Evolutionary conservation across 2,113 vertebrate genomes (phyloP).

Genomic region (Campylomormyrus numenius): DNA sequence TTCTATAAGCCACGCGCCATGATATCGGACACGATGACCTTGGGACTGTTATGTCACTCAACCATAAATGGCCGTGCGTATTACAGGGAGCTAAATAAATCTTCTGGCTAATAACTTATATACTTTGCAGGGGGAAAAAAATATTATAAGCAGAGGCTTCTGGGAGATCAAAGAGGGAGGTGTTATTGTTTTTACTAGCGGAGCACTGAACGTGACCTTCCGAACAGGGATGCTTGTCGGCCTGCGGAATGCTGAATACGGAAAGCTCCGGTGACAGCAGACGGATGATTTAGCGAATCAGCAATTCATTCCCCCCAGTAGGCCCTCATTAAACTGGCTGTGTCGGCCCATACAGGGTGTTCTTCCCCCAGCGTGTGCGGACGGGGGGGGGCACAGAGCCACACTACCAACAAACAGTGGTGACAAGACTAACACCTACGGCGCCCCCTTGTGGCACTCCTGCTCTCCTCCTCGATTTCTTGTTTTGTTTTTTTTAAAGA

Average conservation of each 20-base stretch:
- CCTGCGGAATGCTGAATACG: constrained; percentile 1
- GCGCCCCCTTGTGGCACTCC: background rate
- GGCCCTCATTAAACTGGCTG: constrained; percentile 11
- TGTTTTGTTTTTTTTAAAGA: background rate
- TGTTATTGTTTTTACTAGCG: constrained; percentile 11
- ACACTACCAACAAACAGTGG: background rate
- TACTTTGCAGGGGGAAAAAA: background rate
- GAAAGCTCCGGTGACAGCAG: background rate
- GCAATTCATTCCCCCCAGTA: constrained; percentile 7
- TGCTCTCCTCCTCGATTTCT: background rate
- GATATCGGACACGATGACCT: background rate
- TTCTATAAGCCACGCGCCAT: background rate
- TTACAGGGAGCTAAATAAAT: background rate
- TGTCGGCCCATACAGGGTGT: background rate
- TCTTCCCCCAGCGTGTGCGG: background rate
- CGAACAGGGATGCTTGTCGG: background rate
- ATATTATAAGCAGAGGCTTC: background rate
- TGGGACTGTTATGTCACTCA: background rate
- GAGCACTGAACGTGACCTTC: background rate
- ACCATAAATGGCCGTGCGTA: background rate
- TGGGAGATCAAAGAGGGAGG: background rate
- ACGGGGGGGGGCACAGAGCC: background rate
- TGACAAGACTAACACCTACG: background rate
- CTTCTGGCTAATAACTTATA: background rate
- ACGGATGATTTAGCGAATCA: constrained; percentile 3